A percentile compares a stretch with the other conserved stretches of the same genome.
Conservation (phyloP, 2,797 vertebrate genomes). For the Peromyscus attwateri region DNA sequence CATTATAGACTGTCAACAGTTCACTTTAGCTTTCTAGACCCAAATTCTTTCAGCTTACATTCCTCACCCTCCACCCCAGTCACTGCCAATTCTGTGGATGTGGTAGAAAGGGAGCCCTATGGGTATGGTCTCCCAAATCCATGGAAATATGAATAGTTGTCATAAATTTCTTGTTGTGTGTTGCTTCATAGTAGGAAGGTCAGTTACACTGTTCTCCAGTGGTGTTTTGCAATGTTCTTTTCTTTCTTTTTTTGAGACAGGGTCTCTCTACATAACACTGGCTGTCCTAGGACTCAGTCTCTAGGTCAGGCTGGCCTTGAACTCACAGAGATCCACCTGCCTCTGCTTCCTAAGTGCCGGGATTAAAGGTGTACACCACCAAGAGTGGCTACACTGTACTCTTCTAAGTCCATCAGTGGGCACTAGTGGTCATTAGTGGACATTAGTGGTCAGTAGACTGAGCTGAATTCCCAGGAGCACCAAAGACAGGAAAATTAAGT, state of each 20-base stretch:
- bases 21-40: not conserved
- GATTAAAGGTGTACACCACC: not conserved
- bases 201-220: not conserved
- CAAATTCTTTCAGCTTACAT: slow-evolving; percentile 9
- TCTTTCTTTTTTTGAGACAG: not conserved
- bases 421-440: not conserved
- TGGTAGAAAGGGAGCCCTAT: slow-evolving; percentile 40
- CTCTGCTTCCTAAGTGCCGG: not conserved
- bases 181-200: slow-evolving; percentile 50
- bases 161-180: slow-evolving; percentile 32
- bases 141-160: slow-evolving; percentile 1
- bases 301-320: not conserved
- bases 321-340: not conserved
- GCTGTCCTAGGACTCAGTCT: too few relatives aligned
- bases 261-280: not conserved
- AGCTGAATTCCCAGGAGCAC: not conserved
- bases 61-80: not conserved
- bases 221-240: not conserved
- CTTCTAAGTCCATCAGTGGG: slow-evolving; percentile 43
- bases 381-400: not conserved
- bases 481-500: slow-evolving; percentile 26
- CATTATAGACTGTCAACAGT: not conserved
- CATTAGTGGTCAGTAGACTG: not conserved
- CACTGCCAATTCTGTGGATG: slow-evolving; percentile 32
- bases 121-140: not conserved